These are phyloP conservation scores for Homalodisca vitripennis DNA, from an alignment of 1,140 invertebrate genomes.

Conservation along the genomic window DNA sequence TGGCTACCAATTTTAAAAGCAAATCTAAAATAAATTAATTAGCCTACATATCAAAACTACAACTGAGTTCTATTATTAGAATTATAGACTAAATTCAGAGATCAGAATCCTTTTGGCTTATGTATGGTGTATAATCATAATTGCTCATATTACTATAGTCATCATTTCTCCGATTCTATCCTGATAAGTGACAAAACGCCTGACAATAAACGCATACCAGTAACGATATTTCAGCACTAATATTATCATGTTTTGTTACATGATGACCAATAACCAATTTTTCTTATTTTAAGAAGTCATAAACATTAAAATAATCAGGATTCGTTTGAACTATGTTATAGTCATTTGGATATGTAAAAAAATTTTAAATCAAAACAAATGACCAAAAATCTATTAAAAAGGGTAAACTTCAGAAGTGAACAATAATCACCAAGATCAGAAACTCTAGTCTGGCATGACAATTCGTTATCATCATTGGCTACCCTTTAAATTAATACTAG, in stretches of 20 bases:
- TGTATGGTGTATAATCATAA: slow-evolving; percentile 14
- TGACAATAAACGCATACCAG: no score
- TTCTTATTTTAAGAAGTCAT: no score
- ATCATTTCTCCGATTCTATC: slow-evolving; percentile 11
- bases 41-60: background rate
- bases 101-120: slow-evolving; percentile 32
- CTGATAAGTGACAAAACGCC: no score
- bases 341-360: no score
- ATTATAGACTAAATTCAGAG: background rate
- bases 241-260: no score
- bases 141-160: slow-evolving; percentile 7
- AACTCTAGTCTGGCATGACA: slow-evolving; percentile 13
- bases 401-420: background rate
- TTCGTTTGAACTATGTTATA: no score
- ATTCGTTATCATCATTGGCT: background rate
- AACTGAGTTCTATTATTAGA: no score
- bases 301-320: no score
- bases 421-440: slow-evolving; percentile 9
- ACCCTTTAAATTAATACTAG: no score
- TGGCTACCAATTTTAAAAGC: background rate
- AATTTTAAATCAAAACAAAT: background rate
- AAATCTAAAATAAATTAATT: no score
- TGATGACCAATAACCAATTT: no score
- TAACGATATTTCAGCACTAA: no score
- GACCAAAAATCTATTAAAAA: background rate